Conservation (phyloP, 2,113 vertebrate species). For the Sitta europaea region DNA sequence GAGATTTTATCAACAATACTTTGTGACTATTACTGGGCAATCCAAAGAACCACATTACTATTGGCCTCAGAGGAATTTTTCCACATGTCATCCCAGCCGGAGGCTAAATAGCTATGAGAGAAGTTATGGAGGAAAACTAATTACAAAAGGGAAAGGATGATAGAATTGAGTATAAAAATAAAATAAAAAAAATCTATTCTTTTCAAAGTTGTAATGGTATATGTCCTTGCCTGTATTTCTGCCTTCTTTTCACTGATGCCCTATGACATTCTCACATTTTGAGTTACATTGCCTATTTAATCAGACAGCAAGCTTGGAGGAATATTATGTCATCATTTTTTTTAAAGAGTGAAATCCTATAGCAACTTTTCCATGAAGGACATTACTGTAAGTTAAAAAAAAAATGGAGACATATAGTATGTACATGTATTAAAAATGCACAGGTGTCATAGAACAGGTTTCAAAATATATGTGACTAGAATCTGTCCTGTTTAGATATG, state of each 20-base stretch:
- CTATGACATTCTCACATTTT: neutral
- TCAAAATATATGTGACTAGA: neutral
- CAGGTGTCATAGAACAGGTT: neutral
- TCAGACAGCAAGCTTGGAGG: constrained; percentile 2
- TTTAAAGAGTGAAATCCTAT: neutral
- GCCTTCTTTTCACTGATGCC: neutral
- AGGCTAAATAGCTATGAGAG: constrained; percentile 36
- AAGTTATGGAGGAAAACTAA: constrained; percentile 50
- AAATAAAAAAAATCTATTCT: neutral
- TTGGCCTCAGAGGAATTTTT: constrained; percentile 53
- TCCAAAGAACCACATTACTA: neutral
- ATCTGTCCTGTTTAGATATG: neutral
- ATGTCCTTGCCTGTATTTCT: neutral
- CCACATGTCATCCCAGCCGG: neutral
- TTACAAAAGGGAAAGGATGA: constrained; percentile 56
- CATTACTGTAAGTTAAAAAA: neutral
- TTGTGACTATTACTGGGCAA: constrained; percentile 20
- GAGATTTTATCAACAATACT: constrained; percentile 44
- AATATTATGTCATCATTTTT: neutral
- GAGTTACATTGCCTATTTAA: neutral
- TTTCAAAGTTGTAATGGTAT: constrained; percentile 18
- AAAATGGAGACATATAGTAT: neutral
- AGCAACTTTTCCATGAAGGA: neutral
- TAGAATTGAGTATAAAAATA: constrained; percentile 15
- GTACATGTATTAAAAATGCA: neutral